These are phyloP conservation scores for fruit fly (Drosophila melanogaster) DNA, from an alignment of 1,140 invertebrate species.

Conservation along the genomic window Release_6_plus_ISO1_MT NC_004354.4:14218001-14218500, in stretches of 20 bases:
- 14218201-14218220: no score
- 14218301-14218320: conserved; percentile 3
- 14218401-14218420: conserved; percentile 23
- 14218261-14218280: neutral
- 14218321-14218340: conserved; percentile 7
- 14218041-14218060: conserved; percentile 36
- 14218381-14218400: conserved; percentile 34
- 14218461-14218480: conserved; percentile 46
- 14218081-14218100: conserved; percentile 7
- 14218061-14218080: conserved; percentile 29
- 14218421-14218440: conserved; percentile 1
- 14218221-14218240: no score
- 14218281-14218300: conserved; percentile 30
- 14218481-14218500: conserved; percentile 5
- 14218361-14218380: conserved; percentile 32
- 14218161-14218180: neutral
- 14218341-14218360: conserved; percentile 31
- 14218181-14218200: no score
- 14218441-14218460: conserved; percentile 21
- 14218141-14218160: neutral
- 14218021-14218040: conserved; percentile 9
- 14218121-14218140: neutral
- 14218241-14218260: no score
- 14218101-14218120: neutral
- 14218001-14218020: neutral